Evolutionary conservation across 2,113 vertebrate species (phyloP).

Genomic region (Festucalex cinctus): DNA sequence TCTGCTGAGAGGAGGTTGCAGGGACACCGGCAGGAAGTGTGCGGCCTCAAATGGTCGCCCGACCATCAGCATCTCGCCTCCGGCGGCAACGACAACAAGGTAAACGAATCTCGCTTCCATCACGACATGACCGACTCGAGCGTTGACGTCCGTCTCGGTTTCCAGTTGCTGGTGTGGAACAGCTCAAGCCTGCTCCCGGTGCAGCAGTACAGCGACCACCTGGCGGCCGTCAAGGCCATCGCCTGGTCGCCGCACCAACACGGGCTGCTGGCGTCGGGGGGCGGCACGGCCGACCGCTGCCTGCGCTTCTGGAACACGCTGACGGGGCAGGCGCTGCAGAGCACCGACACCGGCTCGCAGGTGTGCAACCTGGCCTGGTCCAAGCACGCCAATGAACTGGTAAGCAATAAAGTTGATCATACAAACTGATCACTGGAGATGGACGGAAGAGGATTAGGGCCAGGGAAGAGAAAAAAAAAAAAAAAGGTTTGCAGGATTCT

Average conservation of each 20-base stretch:
- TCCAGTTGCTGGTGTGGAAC: conserved; percentile 77
- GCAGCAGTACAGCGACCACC: conserved; percentile 79
- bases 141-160: background rate
- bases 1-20: conserved; percentile 74
- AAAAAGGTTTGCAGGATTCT: no score
- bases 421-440: no score
- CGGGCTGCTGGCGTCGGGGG: conserved; percentile 76
- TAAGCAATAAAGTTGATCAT: conserved; percentile 41
- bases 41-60: conserved; percentile 80
- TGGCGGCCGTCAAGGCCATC: conserved; percentile 78
- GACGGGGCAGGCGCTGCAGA: conserved; percentile 78
- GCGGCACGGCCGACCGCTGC: conserved; percentile 78
- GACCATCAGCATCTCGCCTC: conserved; percentile 81
- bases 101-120: conserved; percentile 13
- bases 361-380: conserved; percentile 83
- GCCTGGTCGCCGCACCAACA: conserved; percentile 81
- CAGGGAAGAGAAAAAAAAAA: no score
- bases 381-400: conserved; percentile 80
- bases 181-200: conserved; percentile 76
- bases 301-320: conserved; percentile 81
- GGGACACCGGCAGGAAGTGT: conserved; percentile 79
- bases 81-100: conserved; percentile 80
- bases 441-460: no score
- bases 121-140: no score
- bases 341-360: conserved; percentile 78